phyloP scores from a whole-genome alignment of 2,113 vertebrate species.

The Dipodomys spectabilis region DNA sequence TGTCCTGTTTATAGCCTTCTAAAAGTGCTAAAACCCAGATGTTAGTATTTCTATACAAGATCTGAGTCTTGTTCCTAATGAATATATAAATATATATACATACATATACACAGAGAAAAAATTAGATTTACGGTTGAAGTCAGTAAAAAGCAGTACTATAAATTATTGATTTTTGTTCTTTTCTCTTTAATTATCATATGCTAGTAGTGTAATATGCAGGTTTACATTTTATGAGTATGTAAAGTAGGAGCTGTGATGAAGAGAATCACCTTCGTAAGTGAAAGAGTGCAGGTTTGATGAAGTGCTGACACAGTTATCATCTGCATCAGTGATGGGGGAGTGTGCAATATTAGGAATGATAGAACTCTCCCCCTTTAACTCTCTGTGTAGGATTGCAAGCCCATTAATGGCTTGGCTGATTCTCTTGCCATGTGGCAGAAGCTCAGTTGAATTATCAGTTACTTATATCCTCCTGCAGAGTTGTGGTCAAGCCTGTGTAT shows the following conservation, averaged over 20 bases:
- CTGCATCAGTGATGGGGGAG: conserved; percentile 63
- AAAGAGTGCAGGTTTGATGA: conserved; percentile 54
- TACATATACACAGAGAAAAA: background rate
- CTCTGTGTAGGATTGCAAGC: conserved; percentile 48
- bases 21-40: background rate
- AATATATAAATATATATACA: background rate
- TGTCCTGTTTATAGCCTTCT: background rate
- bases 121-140: background rate
- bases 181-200: conserved; percentile 66
- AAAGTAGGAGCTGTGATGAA: conserved; percentile 49
- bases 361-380: conserved; percentile 7
- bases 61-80: conserved; percentile 28
- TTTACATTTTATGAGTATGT: conserved; percentile 64
- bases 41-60: background rate
- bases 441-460: conserved; percentile 53
- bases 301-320: conserved; percentile 59
- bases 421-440: conserved; percentile 70
- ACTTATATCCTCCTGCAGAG: conserved; percentile 60
- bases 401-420: conserved; percentile 70
- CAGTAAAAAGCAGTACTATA: background rate
- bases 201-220: background rate
- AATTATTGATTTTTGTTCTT: conserved; percentile 62
- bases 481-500: conserved; percentile 54
- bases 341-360: conserved; percentile 27
- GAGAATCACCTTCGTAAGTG: conserved; percentile 62